Base-by-base conservation (phyloP, 1,140 invertebrate genomes). In the Drosophila persimilis region DNA sequence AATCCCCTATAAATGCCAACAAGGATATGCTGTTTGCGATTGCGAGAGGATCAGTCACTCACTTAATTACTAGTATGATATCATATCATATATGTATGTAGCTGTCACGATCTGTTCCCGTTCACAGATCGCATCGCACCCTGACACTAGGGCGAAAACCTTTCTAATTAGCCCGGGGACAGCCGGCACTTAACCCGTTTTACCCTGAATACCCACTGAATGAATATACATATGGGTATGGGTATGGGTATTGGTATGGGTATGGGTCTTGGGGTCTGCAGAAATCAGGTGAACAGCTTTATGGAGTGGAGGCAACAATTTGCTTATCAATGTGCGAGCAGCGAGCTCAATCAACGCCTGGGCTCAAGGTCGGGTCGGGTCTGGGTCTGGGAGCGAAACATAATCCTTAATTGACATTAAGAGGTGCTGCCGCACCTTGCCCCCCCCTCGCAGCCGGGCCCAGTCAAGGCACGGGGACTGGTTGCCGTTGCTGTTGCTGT, bases 361-460 rank as follows among this genome's bases (percentile, higher is more conserved):
- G 53, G 54, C 54, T 4, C 61, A 75, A 75, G 73, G 73, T 61
- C 62, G 35, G 47, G 2, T 24, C 1, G 47, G 52, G 29, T 35
- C 39, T 26, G 39, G 13, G 51, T 43, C 73, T 60, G 59, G 48
- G 29, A 65, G 43, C 50, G 50, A 75, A 66, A 67, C 62, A 67
- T 52, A 75, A 75, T 75, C 73, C 72, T 75, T 75, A 80, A 75
- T 69, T 70, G 71, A 56, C 59, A 17, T 48, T 26, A 44, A 65
- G 43, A 20, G 39, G 29, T 52, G 56, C 47, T 8, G 54, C 41
- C 50, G 50, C 58, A 73, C 69, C 70, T 63, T 62, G 51, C 35
- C 59, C 39, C 20, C 20, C 20, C 1, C 1, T 20, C 20, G 0
- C 20, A 20, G 20, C 20, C 20, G 54, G 2, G 29, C 29, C 29